These are phyloP conservation scores for Hyperopisus bebe DNA, from an alignment of 2,113 vertebrate species.

Conservation along the genomic window DNA sequence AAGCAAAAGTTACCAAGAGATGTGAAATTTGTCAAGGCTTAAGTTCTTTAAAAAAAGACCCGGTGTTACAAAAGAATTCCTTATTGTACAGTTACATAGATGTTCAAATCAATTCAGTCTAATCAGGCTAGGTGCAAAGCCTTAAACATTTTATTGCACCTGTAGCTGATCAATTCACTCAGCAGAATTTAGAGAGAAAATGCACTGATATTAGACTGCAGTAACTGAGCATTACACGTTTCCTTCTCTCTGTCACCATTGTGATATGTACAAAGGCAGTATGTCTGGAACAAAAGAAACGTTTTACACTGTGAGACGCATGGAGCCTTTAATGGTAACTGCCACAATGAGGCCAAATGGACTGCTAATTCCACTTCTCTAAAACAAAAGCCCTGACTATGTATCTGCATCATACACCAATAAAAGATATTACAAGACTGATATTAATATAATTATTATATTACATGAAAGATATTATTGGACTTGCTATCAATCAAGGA, in stretches of 20 bases:
- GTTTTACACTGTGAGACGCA: background rate
- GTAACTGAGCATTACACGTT: background rate
- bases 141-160: background rate
- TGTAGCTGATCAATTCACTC: background rate
- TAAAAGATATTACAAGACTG: background rate
- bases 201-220: background rate
- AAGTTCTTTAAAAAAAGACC: background rate
- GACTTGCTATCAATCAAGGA: background rate
- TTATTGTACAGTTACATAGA: background rate
- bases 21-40: slow-evolving; percentile 1
- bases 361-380: background rate
- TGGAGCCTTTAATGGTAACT: background rate
- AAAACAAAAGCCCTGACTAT: background rate
- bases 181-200: background rate
- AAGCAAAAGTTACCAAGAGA: background rate
- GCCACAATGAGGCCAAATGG: background rate
- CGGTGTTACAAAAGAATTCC: background rate
- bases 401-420: background rate
- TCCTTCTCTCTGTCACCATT: background rate
- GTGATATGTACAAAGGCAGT: background rate
- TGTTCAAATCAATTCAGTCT: background rate
- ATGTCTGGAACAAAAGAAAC: background rate
- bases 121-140: background rate
- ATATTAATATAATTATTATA: background rate
- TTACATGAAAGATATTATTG: background rate